Base-by-base conservation (phyloP, 2,797 vertebrate genomes). In the Acanthurus leucopareius region DNA sequence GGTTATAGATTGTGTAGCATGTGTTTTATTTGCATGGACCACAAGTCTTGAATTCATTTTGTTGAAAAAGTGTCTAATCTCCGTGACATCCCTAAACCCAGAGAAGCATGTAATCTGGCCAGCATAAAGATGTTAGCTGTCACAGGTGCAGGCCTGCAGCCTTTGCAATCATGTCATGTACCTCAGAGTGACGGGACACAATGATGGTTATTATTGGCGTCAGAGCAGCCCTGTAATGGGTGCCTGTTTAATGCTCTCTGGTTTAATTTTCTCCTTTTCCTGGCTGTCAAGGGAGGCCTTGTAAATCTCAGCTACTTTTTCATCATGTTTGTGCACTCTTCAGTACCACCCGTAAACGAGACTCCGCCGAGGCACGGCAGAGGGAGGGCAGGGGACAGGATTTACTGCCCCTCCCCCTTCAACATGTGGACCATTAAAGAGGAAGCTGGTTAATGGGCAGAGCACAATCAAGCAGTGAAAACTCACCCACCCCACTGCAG, bases 281-380 rank as follows among this genome's bases (percentile, higher is more conserved):
- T 69, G 84, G 91, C 95, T 94, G 95, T 95, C 94, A 91, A 84
- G 85, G 89, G 88, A 92, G 90, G 90, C 89, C 93, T 94, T 95
- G 94, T 96, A 96, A 96, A 96, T 96, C 96, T 96, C 89, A 84
- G 92, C 93, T 92, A 96, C 94, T 95, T 96, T 96, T 96, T 95
- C 95, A 96, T 96, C 95, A 94, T 90, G 92, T 93, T 94, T 94
- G 94, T 94, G 88, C 88, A 79, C 93, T 93, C 92, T 91, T 94
- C 93, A 87, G 84, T 80, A 35, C 32, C 32, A 56, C 87, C 91
- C 91, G 89, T 94, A 95, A 95, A 95, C 90, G 88, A 94, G 88
- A 84, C 87, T 77, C 87, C 28, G 83, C 87, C 83, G 92, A 91
- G 89, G 90, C 88, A 73, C 75, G 40, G 89, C 82, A 40, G 79